Evolutionary conservation across 2,113 vertebrate genomes (phyloP).

Genomic region (Manacus vitellinus): DNA sequence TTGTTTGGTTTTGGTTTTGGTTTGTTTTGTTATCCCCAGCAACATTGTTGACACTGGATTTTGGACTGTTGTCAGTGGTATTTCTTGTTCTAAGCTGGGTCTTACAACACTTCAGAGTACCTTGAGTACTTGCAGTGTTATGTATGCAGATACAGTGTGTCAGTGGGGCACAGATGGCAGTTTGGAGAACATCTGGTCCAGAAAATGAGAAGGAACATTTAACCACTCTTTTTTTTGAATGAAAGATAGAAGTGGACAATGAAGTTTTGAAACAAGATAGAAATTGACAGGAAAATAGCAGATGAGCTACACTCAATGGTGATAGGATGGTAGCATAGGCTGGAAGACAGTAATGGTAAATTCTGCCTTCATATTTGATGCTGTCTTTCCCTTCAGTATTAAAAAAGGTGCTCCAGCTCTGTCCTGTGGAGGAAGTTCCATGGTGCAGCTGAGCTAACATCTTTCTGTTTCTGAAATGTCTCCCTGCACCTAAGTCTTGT

Average conservation of each 20-base stretch:
- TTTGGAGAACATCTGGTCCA: neutral
- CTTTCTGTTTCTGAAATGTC: neutral
- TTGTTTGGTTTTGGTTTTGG: neutral
- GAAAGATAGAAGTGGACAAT: neutral
- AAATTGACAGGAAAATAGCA: neutral
- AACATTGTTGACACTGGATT: neutral
- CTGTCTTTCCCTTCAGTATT: neutral
- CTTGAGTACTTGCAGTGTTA: neutral
- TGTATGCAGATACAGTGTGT: rapidly evolving
- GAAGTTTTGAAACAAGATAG: neutral
- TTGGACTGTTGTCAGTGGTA: neutral
- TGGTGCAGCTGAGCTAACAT: neutral
- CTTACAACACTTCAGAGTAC: rapidly evolving
- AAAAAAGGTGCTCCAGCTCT: neutral
- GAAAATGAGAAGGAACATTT: neutral
- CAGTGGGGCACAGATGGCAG: neutral
- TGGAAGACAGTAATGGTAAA: neutral
- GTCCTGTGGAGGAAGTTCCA: neutral
- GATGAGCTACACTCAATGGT: neutral
- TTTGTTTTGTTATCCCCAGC: neutral
- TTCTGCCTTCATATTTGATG: neutral
- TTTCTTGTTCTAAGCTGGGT: neutral
- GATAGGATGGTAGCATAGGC: rapidly evolving
- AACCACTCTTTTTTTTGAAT: neutral
- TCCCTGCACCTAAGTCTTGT: neutral